phyloP scores from a whole-genome alignment of 64 coral and sea anemone species.

The Montipora foliosa region DNA sequence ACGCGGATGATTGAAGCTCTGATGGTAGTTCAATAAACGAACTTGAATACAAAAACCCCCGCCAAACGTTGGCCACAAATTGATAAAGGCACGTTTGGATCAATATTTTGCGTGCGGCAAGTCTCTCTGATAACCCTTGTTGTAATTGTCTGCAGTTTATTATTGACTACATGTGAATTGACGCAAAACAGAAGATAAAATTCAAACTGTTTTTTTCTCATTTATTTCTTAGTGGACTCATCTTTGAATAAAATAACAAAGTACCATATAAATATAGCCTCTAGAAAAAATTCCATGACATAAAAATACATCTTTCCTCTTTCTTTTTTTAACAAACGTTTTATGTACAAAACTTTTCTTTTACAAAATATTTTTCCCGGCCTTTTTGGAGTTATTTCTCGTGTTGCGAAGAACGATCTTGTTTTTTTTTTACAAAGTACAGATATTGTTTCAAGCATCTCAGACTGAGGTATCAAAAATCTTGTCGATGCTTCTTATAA shows the following conservation, averaged over 20 bases:
- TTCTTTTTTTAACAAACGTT: constrained; percentile 40
- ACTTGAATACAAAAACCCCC: no score
- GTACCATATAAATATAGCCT: constrained; percentile 54
- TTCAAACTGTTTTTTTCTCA: constrained; percentile 18
- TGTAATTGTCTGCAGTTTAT: no score
- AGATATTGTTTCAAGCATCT: constrained; percentile 7
- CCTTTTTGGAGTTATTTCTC: neutral
- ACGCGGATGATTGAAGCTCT: no score
- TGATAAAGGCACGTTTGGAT: no score
- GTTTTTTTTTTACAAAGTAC: constrained; percentile 15
- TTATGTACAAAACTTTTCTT: constrained; percentile 40
- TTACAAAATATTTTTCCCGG: constrained; percentile 15
- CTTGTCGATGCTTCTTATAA: neutral
- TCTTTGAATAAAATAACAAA: constrained; percentile 65
- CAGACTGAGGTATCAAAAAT: neutral
- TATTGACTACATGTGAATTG: neutral
- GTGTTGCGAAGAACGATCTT: neutral
- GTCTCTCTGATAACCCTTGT: neutral
- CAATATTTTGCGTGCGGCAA: neutral
- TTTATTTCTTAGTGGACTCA: constrained; percentile 17
- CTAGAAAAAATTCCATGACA: constrained; percentile 61
- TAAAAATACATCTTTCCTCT: constrained; percentile 56
- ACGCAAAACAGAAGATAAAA: neutral
- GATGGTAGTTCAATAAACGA: no score
- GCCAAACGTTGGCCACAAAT: no score